Percentiles rank a stretch among this genome's conserved stretches.
Conservation (phyloP, 2,888 invertebrate genomes). For the Empis stercorea region DNA sequence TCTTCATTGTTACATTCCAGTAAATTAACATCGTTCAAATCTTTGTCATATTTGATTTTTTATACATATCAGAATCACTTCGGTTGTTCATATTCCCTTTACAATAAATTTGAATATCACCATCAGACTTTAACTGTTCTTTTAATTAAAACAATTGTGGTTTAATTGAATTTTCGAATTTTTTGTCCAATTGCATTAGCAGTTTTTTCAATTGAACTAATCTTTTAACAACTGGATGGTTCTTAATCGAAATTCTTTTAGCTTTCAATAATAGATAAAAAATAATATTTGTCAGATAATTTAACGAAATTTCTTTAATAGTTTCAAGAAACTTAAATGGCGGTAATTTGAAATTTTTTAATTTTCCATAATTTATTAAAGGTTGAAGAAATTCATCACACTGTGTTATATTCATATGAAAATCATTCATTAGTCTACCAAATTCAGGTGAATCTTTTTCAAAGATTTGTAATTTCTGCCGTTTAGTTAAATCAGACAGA, state of each 20-base stretch:
- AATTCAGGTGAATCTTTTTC: constrained; percentile 84
- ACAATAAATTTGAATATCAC: constrained; percentile 23
- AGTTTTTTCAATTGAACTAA: constrained; percentile 69
- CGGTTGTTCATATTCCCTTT: constrained; percentile 10
- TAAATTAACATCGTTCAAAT: constrained; percentile 38
- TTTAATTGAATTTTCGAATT: constrained; percentile 53
- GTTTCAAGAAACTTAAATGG: constrained; percentile 58
- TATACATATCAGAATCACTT: constrained; percentile 8
- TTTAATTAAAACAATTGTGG: constrained; percentile 54
- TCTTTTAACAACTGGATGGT: constrained; percentile 82
- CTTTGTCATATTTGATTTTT: constrained; percentile 35
- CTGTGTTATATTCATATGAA: constrained; percentile 55
- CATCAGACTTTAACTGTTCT: constrained; percentile 38
- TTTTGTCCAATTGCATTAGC: constrained; percentile 56
- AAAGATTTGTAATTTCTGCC: constrained; percentile 63
- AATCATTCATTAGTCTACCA: constrained; percentile 62
- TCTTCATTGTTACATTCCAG: constrained; percentile 38
- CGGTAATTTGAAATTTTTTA: constrained; percentile 48
- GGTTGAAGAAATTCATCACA: constrained; percentile 54
- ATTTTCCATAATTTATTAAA: constrained; percentile 47
- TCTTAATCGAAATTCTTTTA: constrained; percentile 53
- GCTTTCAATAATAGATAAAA: constrained; percentile 78
- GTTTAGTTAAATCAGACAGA: constrained; percentile 57
- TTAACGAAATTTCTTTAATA: constrained; percentile 55
- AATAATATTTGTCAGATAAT: constrained; percentile 74